Evolutionary conservation across 2,113 vertebrate species (phyloP).

Genomic region (Cyprinodon brontotheroides): DNA sequence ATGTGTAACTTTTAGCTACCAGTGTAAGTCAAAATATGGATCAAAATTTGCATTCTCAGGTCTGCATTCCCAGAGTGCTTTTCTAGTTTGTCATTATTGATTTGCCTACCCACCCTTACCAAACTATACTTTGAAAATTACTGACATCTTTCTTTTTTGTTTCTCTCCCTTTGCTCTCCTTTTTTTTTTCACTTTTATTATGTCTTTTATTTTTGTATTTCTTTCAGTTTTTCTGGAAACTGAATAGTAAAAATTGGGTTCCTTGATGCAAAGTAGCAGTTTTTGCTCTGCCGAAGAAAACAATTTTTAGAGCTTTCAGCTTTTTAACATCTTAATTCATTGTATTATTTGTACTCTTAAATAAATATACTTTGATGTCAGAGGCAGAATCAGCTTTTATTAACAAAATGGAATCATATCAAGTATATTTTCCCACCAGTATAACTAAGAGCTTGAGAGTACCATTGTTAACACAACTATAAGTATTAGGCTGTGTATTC

Average conservation of each 20-base stretch:
- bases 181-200: conserved; percentile 43
- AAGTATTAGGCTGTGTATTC: no score
- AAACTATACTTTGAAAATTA: conserved; percentile 59
- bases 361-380: no score
- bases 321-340: conserved; percentile 35
- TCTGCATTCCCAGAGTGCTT: conserved; percentile 19
- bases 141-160: conserved; percentile 52
- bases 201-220: conserved; percentile 16
- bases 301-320: conserved; percentile 13
- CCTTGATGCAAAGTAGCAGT: conserved; percentile 18
- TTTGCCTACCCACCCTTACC: conserved; percentile 43
- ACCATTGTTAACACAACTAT: no score
- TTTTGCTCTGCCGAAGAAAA: conserved; percentile 44
- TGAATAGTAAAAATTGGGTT: conserved; percentile 31
- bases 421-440: not conserved
- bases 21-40: no score
- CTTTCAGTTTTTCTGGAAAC: conserved; percentile 29
- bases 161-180: conserved; percentile 25
- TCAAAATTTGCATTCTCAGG: no score
- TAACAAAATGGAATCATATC: no score
- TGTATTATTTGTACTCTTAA: not conserved
- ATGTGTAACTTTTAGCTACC: no score
- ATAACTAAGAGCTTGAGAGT: not conserved
- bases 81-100: conserved; percentile 64
- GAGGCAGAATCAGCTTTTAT: no score